phyloP scores from a whole-genome alignment of 37 sponge, comb jelly and placozoan species.

The Hormiphora californensis region DNA sequence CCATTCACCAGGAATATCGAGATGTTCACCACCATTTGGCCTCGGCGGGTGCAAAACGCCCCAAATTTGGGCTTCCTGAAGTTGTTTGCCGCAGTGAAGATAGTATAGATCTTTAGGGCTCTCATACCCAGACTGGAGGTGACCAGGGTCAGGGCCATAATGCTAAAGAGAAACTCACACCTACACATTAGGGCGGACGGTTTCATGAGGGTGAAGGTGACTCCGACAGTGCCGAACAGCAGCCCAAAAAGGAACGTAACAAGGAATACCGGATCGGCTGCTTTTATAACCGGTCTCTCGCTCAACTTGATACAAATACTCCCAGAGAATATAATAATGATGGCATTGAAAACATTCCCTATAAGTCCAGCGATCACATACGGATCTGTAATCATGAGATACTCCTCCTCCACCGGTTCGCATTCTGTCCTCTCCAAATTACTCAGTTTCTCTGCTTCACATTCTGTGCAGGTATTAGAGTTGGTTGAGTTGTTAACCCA shows the following conservation, averaged over 20 bases:
- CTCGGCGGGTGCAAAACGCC: background rate
- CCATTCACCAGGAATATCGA: background rate
- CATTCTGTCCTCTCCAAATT: background rate
- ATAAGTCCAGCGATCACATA: background rate
- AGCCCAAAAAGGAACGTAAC: slow-evolving; percentile 10
- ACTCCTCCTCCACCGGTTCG: background rate
- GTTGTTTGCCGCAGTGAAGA: slow-evolving; percentile 53
- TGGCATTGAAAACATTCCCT: background rate
- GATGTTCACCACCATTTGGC: slow-evolving; percentile 12
- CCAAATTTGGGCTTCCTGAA: slow-evolving; percentile 12
- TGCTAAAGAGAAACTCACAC: background rate
- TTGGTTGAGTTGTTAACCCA: background rate
- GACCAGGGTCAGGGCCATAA: background rate
- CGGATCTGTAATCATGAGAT: background rate
- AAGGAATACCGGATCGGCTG: slow-evolving; percentile 5
- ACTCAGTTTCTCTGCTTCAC: background rate
- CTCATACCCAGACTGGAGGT: background rate
- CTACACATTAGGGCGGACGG: background rate
- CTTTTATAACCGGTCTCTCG: background rate
- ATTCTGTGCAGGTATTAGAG: background rate
- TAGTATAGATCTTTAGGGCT: slow-evolving; percentile 33
- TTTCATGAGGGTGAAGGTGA: background rate
- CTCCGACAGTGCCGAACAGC: background rate
- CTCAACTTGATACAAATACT: background rate
- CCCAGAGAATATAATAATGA: background rate